Conservation (phyloP, 2,113 vertebrate genomes). For the Crocuta crocuta region DNA sequence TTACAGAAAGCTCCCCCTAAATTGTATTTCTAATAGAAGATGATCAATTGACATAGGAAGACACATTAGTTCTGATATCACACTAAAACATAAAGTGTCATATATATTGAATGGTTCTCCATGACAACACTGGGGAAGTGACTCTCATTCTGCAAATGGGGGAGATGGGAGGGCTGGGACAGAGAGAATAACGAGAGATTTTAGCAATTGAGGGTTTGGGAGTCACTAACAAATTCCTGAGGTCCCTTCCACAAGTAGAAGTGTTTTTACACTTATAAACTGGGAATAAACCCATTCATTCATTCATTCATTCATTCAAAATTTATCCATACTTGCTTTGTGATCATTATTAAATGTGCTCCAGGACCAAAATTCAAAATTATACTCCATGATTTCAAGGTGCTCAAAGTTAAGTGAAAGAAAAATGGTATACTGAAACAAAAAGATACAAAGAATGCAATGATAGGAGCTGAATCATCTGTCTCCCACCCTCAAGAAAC, state of each 20-base stretch:
- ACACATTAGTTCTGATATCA: not conserved
- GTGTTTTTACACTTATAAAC: not conserved
- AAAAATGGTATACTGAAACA: not conserved
- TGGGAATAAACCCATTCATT: not conserved
- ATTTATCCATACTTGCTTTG: not conserved
- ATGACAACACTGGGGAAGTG: not conserved
- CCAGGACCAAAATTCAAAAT: not conserved
- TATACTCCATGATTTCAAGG: not conserved
- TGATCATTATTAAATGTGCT: not conserved
- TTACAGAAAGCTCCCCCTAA: not conserved
- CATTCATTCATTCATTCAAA: not conserved
- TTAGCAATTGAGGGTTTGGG: not conserved
- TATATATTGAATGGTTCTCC: not conserved
- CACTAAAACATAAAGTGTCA: not conserved
- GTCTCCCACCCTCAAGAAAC: not conserved
- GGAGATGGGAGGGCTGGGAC: not conserved
- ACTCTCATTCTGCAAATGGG: rapidly evolving
- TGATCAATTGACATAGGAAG: not conserved
- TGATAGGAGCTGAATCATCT: not conserved
- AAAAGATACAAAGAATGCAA: not conserved
- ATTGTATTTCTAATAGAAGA: not conserved
- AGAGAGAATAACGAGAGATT: not conserved
- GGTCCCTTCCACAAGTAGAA: not conserved
- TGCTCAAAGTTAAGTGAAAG: not conserved
- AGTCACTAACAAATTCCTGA: not conserved